Base-by-base conservation (phyloP, 2,113 vertebrate species). In the western clawed frog (Xenopus tropicalis) region DNA sequence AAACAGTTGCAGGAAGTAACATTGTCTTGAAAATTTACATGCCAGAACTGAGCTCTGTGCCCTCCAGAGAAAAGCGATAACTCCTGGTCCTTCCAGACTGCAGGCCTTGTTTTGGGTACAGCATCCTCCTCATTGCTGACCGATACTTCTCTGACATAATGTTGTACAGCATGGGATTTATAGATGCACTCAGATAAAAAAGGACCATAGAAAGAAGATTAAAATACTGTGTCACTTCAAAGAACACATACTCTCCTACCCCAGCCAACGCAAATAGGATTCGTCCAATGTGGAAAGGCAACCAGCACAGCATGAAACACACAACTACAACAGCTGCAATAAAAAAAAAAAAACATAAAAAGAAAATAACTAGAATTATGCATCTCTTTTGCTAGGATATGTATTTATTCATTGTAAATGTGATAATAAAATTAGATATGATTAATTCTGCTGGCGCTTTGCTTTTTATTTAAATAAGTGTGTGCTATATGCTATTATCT, bases 271-370 rank as follows among this genome's bases (percentile, higher is more conserved):
- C 62, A 0, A 82, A 84, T 51, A 84, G 70, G 76, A 83, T 69
- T 13, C 66, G 65, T 37, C 80, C 80, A 0, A 66, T 8, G 1
- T 80, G 78, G 46, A 80, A 70, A 0, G 68, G 79, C 62, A 83
- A 74, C 80, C 84, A 84, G 1, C 80, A 80, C 9, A 80, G 52
- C 29, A 78, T 70, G 1, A 82, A 84, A 52, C 80, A 77, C 48
- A 58, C 1, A 29, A 75, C 80, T 0, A 78, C 72, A 0, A 66
- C 19, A 0, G 69, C 81, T 85, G 0, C 1, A 63, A 74, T 19
- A 63, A 14, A 52, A 16, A 24, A 1, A 9, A 8, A 37, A 9
- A 37, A 6, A 37, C 6, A 37, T 37, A 9, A 37, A 37, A 37
- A 37, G 29, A 37, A 37, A 37, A 9, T 29, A 3, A 29, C 6